Evolutionary conservation across 2,113 vertebrate species (phyloP).

Genomic region (Ceuthmochares aereus): DNA sequence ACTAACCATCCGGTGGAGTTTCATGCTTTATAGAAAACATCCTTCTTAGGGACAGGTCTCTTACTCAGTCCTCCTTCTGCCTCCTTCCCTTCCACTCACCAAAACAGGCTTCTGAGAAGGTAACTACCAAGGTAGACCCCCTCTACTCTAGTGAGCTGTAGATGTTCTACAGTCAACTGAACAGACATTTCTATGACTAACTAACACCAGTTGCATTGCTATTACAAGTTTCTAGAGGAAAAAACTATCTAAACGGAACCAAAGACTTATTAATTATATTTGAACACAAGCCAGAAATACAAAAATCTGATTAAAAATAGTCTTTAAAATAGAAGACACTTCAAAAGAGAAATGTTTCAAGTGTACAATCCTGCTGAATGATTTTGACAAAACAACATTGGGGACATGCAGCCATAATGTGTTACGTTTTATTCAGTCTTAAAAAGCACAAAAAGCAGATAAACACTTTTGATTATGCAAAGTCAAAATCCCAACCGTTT

Average conservation of each 20-base stretch:
- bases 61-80: background rate
- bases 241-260: background rate
- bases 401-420: background rate
- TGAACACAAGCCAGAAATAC: background rate
- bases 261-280: background rate
- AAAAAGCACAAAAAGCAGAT: background rate
- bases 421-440: background rate
- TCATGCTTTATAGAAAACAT: background rate
- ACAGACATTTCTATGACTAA: background rate
- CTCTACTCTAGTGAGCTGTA: background rate
- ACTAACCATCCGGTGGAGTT: background rate
- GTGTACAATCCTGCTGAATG: background rate
- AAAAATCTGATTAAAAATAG: background rate
- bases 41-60: background rate
- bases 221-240: background rate
- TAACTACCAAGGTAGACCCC: background rate
- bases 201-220: background rate
- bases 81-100: background rate
- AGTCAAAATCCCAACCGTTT: background rate
- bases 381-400: slow-evolving; percentile 9
- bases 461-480: slow-evolving; percentile 6
- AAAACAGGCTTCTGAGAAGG: background rate
- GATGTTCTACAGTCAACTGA: background rate
- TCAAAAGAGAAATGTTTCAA: slow-evolving; percentile 10
- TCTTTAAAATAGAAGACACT: slow-evolving; percentile 3